Conservation (phyloP, 2,113 vertebrate species). For the Gopherus evgoodei region DNA sequence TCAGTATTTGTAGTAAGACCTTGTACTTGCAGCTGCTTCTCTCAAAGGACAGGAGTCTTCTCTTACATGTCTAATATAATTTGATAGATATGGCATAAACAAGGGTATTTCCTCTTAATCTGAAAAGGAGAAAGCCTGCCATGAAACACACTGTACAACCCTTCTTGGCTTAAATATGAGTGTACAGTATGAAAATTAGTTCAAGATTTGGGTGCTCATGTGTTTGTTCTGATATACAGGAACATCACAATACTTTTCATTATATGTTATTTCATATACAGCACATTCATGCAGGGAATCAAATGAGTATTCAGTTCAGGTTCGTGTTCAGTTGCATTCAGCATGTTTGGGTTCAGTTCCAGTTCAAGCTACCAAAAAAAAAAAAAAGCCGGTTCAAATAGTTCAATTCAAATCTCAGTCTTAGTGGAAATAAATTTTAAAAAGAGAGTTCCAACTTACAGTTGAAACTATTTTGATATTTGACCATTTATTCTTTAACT, state of each 20-base stretch:
- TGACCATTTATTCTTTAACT: background rate
- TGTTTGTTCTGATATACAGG: slow-evolving; percentile 19
- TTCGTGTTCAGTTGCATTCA: background rate
- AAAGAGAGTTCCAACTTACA: background rate
- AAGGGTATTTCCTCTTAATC: no score
- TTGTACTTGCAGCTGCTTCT: no score
- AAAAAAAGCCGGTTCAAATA: background rate
- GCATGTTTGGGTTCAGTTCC: background rate
- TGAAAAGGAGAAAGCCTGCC: no score
- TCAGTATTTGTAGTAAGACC: no score
- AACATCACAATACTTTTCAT: background rate
- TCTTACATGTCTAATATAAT: no score
- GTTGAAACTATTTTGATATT: background rate
- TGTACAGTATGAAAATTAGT: background rate
- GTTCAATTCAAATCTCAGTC: background rate
- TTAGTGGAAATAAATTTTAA: background rate
- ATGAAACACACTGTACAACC: background rate
- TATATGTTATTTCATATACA: background rate
- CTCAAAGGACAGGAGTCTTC: no score
- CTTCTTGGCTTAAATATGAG: slow-evolving; percentile 2
- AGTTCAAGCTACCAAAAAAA: background rate
- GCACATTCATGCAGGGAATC: background rate
- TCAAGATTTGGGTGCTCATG: background rate
- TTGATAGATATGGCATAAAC: no score
- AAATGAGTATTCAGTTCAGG: background rate